A percentile compares a stretch with the other conserved stretches of the same genome.
These are phyloP conservation scores for Leucania comma DNA, from an alignment of 2,888 invertebrate genomes.

Conservation along the genomic window DNA sequence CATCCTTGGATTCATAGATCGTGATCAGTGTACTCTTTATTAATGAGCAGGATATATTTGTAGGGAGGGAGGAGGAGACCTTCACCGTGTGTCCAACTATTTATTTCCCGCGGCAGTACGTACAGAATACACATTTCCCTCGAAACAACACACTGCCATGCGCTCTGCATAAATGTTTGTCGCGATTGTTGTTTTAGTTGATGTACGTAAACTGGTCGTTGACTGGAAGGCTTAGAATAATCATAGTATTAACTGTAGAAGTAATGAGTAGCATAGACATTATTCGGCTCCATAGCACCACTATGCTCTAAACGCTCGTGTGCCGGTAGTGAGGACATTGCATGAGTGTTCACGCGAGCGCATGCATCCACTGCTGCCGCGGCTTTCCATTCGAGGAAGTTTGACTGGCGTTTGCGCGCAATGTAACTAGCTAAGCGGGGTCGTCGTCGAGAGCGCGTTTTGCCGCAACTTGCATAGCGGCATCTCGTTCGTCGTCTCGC, in stretches of 20 bases:
- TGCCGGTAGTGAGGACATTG: constrained; percentile 76
- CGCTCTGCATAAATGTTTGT: constrained; percentile 5
- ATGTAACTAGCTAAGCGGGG: constrained; percentile 53
- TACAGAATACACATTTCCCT: constrained; percentile 2
- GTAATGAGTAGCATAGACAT: constrained; percentile 72
- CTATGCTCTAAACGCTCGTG: constrained; percentile 87
- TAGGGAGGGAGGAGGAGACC: constrained; percentile 57
- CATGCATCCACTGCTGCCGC: constrained; percentile 62
- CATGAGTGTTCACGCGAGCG: constrained; percentile 72
- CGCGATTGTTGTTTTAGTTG: constrained; percentile 19
- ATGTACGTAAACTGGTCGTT: constrained; percentile 33
- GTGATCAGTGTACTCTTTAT: not conserved
- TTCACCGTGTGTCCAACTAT: not conserved
- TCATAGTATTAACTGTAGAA: constrained; percentile 65
- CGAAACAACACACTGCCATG: constrained; percentile 12
- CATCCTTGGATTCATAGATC: constrained; percentile 1
- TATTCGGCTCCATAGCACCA: constrained; percentile 89
- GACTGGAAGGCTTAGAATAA: constrained; percentile 63
- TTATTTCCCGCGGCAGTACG: not conserved
- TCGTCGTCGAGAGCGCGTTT: constrained; percentile 42
- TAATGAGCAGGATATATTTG: not conserved
- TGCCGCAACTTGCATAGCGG: constrained; percentile 41
- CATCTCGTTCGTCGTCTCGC: constrained; percentile 59
- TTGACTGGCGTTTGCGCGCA: constrained; percentile 55
- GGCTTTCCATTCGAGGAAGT: constrained; percentile 59